Base-by-base conservation (phyloP, 2,888 invertebrate species). In the Prenolepis imparis region DNA sequence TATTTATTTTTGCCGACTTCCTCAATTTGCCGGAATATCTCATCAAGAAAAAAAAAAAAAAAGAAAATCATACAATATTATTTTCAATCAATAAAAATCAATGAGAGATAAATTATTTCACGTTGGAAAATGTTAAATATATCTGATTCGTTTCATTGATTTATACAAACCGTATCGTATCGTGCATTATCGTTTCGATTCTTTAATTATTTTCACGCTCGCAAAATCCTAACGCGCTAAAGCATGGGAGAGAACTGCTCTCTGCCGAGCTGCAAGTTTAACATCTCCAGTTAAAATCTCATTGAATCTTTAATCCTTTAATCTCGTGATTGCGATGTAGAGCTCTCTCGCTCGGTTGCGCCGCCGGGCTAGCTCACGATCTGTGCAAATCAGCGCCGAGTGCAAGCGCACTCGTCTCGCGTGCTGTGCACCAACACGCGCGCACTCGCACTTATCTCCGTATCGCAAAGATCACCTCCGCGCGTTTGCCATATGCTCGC, bases 401-500 rank as follows among this genome's bases (percentile, higher is more conserved):
- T 63, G 63, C 67, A 18, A 28, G 39, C 36, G 84, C 63, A 75
- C 74, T 73, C 75, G 61, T n/a, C 44, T 32, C 39, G 59, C 39
- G 64, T 64, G 61, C 59, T 55, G 15, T 5, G n/a, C 8, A 57
- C 36, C 15, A 48, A 48, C 63, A 72, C 41, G 15, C 48, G 39
- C 61, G 74, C 32, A 36, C 41, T 36, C 61, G 61, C 63, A 59
- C 70, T 87, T 87, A 87, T 87, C 87, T 77, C 59, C 59, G n/a
- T 87, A 87, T 87, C 87, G 66, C 72, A 75, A 67, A 86, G 80
- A 88, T 88, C 84, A 80, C 72, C 78, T 72, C 48, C 48, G 59
- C 48, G 15, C 85, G 86, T 87, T 90, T 70, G 88, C 84, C 90
- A 86, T 86, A 86, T 88, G 86, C 57, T 81, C 63, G 80, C 41